Evolutionary conservation across 1,140 invertebrate species (phyloP).

Genomic region (Achatina immaculata): DNA sequence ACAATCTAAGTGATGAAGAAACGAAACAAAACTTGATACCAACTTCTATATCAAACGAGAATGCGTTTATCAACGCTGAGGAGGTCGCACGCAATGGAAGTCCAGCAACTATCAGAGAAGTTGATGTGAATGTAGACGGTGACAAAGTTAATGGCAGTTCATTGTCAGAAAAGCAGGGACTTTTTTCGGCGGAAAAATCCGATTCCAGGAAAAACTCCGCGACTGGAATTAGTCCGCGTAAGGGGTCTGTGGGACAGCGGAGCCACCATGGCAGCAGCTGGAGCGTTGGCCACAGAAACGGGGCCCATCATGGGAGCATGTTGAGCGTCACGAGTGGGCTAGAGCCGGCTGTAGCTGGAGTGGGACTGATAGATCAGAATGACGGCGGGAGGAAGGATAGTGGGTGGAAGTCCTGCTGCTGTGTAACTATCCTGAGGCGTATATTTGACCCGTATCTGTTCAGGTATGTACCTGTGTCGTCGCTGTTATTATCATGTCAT

Average conservation of each 20-base stretch:
- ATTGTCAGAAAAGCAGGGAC: no score
- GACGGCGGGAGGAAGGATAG: neutral
- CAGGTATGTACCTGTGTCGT: neutral
- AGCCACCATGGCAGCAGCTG: neutral
- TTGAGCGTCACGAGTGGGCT: neutral
- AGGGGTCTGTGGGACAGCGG: neutral
- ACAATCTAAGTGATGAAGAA: no score
- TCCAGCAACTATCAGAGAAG: no score
- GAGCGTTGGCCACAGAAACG: neutral
- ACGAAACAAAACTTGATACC: no score
- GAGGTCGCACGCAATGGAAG: no score
- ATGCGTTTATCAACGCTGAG: no score
- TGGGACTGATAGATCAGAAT: neutral
- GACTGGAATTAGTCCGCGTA: neutral
- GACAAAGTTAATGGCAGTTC: no score
- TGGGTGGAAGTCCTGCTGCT: neutral
- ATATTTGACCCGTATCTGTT: conserved; percentile 6
- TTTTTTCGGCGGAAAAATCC: no score
- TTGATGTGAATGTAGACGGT: no score
- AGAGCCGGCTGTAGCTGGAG: neutral
- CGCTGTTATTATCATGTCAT: neutral
- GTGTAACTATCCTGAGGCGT: neutral
- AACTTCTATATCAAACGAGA: no score
- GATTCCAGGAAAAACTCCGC: no score
- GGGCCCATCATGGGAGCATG: neutral